Evolutionary conservation across 2,888 invertebrate genomes (phyloP), one percentile per base, ranked within the genome.

Genomic region (Bembecia ichneumoniformis): DNA sequence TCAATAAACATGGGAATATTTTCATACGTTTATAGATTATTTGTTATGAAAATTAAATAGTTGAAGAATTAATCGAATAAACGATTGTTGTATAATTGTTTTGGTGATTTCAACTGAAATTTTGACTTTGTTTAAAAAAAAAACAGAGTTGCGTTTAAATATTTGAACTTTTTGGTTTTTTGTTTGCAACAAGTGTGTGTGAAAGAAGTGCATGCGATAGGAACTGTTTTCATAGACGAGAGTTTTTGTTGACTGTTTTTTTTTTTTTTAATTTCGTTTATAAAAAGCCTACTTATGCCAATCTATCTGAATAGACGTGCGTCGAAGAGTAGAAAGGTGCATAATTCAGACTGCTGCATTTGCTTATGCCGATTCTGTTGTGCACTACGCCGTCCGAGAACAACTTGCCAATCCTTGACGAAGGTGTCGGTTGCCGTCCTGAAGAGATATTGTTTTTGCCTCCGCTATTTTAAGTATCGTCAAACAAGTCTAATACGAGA

Each of bases 271-370:
- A 46, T 15, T 4, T 45, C 36, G 50, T 46, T 3, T 46, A 43
- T 9, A 35, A 82, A 86, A 86, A 77, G 84, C 82, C 69, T 81
- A 82, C 86, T 55, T 75, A 86, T 87, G 87, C 76, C 81, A 81
- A 82, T 73, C 81, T 74, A 76, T 59, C 53, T 70, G 69, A 60
- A 63, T 58, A 66, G 64, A 64, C 72, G 71, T 63, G 64, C 62
- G 49, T 57, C 55, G 63, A 76, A 72, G 78, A 74, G 74, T 60
- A 66, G 78, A 69, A 78, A 75, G 82, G 78, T 71, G 80, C 86
- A 86, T 14, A 66, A 56, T 49, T 70, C 70, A 17, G 81, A 82
- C 55, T 72, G 73, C 51, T 70, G 74, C 53, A 55, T 71, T 34
- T 87, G 86, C 51, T 57, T 80, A 47, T 87, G 87, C 56, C 64